Base-by-base conservation (phyloP, 2,797 vertebrate species). In the Oophaga sylvatica region DNA sequence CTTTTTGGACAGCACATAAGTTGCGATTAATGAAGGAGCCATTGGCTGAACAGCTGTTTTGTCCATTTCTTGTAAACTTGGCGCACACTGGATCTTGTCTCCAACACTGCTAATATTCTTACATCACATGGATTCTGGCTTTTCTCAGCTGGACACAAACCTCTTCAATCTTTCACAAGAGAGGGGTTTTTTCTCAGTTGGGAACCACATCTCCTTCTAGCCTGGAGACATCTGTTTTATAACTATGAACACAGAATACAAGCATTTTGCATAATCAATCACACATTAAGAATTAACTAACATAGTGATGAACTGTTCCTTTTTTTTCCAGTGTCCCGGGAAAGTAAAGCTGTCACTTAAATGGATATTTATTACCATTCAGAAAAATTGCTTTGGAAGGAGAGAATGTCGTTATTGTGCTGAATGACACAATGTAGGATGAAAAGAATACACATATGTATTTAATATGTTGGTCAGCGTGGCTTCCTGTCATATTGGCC, bases 221-320 rank as follows among this genome's bases (percentile, higher is more conserved):
- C 84, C 78, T 83, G 22, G 73, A 87, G 88, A 89, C 88, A 89
- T 89, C 88, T 89, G 88, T 87, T 89, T 89, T 89, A 83, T 89
- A 89, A 87, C 88, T 80, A 86, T 86, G 84, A 89, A 86, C 75
- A 83, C 73, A 87, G 75, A 83, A 86, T 83, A 29, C 80, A 89
- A 78, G 81, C 75, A 86, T 89, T 87, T 80, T 80, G 80, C 81
- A 83, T 87, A 79, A 89, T 89, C 88, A 83, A 87, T 89, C 88
- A 89, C 84, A 86, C 67, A 86, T 86, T 89, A 89, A 79, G 88
- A 81, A 86, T 86, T 80, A 85, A 81, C 84, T 87, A 89, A 86
- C 84, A 86, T 56, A 83, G 84, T 81, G 84, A 87, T 89, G 63
- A 89, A 89, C 83, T 83, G 76, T 83, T 86, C 71, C 67, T 31